A percentile compares a stretch with the other conserved stretches of the same genome.
These are phyloP conservation scores for Lepidotrigona ventralis DNA, from an alignment of 1,140 invertebrate species.

Conservation along the genomic window DNA sequence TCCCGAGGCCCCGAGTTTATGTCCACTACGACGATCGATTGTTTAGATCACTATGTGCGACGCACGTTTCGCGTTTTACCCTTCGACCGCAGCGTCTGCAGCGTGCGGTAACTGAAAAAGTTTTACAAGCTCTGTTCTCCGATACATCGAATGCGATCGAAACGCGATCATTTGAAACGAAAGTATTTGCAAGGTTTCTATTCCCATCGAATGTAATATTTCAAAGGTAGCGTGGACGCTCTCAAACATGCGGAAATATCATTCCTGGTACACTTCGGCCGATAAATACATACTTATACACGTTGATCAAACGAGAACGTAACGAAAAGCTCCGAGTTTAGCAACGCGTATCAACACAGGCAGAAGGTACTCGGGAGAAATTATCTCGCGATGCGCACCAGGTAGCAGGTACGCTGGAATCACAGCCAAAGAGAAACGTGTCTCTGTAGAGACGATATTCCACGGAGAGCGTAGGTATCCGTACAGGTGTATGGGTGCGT, in stretches of 20 bases:
- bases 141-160: neutral
- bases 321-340: constrained; percentile 34
- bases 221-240: neutral
- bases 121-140: neutral
- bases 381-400: constrained; percentile 54
- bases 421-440: neutral
- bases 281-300: constrained; percentile 22
- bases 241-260: neutral
- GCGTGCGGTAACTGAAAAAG: neutral
- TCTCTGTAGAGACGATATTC: neutral
- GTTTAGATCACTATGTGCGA: constrained; percentile 32
- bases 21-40: constrained; percentile 40
- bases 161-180: neutral
- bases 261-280: constrained; percentile 21
- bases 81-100: neutral
- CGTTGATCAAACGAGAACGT: constrained; percentile 46
- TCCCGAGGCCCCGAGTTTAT: constrained; percentile 21
- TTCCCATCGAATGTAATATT: neutral
- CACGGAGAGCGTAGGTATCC: constrained; percentile 13
- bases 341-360: constrained; percentile 25
- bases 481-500: constrained; percentile 39
- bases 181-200: neutral
- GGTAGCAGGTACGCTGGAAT: neutral
- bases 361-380: constrained; percentile 48
- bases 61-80: neutral